A percentile compares a stretch with the other conserved stretches of the same genome.
phyloP scores from a whole-genome alignment of 2,888 invertebrate species.

The Eledone cirrhosa region DNA sequence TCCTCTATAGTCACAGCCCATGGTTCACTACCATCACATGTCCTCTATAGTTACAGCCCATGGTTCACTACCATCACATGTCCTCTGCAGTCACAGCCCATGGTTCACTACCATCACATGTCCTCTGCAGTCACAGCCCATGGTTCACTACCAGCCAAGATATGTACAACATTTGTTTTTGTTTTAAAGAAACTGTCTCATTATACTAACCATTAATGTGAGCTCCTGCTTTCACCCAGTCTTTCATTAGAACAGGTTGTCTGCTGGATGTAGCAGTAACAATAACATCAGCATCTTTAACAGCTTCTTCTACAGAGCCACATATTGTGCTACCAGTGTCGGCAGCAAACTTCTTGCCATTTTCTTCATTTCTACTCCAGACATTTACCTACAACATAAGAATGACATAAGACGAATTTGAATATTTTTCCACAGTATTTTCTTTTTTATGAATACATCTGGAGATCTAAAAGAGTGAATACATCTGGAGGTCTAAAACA shows the following conservation, averaged over 20 bases:
- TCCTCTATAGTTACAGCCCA: no score
- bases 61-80: no score
- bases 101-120: no score
- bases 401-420: not conserved
- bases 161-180: no score
- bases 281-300: constrained; percentile 73
- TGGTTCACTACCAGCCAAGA: no score
- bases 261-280: constrained; percentile 72
- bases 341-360: constrained; percentile 61
- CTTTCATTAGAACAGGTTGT: constrained; percentile 69
- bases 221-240: constrained; percentile 71
- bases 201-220: constrained; percentile 73
- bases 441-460: no score
- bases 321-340: constrained; percentile 59
- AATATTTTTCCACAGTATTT: not conserved
- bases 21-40: not conserved
- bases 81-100: no score
- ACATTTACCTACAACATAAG: constrained; percentile 64
- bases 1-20: no score
- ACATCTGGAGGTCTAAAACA: no score
- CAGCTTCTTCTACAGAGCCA: constrained; percentile 68
- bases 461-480: not conserved
- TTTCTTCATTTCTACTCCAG: constrained; percentile 70
- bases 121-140: no score
- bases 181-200: no score